Base-by-base conservation (phyloP, 2,797 vertebrate genomes). In the Urosaurus nigricauda region DNA sequence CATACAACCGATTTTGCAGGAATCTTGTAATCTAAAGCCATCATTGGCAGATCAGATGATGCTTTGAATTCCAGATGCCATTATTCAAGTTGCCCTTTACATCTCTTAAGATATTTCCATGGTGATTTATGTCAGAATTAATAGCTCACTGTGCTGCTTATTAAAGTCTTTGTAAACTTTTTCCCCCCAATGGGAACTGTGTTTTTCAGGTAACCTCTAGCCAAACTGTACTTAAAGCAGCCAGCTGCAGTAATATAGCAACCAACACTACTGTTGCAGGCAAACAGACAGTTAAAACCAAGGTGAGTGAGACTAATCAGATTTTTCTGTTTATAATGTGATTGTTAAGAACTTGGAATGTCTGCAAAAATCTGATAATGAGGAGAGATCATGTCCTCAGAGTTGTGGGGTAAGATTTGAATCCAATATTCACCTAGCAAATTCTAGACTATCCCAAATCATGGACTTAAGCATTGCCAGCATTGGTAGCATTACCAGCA, bases 191-290 rank as follows among this genome's bases (percentile, higher is more conserved):
- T 47, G 14, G 32, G 40, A 43, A n/a, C 43, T 75, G 24, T 89
- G 13, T 87, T 53, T 87, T 84, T 58, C 70, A 89, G 88, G 79
- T 81, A 79, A 32, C n/a, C 32, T 68, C 85, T 60, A 83, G 51
- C 24, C 2, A 53, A 79, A 53, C n/a, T 53, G 40, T 79, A 37
- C 63, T 87, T 24, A 83, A 79, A 84, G 75, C 86, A 87, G 32
- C 53, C 40, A 87, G 53, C 70, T 87, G 53, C 68, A 75, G 1
- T 74, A 84, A 74, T 26, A 56, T 60, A 7, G 13, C 60, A 70
- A 37, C 19, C 17, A 24, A 2, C 21, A 7, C 6, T 35, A 29
- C 40, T 53, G 43, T 40, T 90, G 32, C 74, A 37, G 14, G 68
- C 82, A 87, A 80, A 68, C 56, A 5, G 2, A 26, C 19, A 29